Evolutionary conservation across 2,113 vertebrate species (phyloP), one percentile per base, ranked within the genome.

Genomic region (Notarius lentiginosus): DNA sequence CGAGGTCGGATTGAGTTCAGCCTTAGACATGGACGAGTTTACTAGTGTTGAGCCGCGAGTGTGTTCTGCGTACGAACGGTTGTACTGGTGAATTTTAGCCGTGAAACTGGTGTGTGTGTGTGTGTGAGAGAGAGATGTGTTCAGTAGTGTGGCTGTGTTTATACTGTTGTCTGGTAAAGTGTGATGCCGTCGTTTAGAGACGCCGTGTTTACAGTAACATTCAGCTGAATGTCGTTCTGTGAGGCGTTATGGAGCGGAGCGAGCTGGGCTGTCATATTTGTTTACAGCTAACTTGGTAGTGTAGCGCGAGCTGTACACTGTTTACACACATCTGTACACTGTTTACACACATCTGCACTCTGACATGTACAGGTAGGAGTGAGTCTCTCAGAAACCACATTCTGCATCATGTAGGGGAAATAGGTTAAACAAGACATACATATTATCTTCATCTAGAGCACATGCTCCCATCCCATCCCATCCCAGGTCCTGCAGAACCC

Each of bases 291-390:
- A 34, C 63, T 27, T 22, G 51, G 30, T 24, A 75, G 83, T 58
- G 27, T 60, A 34, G 76, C 76, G 47, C 73, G 47, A 76, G 73
- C 73, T 41, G 41, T 41, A 41, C 41, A 41, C 41, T 41, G 34
- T 34, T 41, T 41, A 41, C 41, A 41, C 41, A 41, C 41, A 41
- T 41, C 51, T 15, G 24, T 24, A 18, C 8, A 2, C 9, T 61
- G n/a, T 30, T 27, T 27, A 5, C 34, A n/a, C 81, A 70, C 82
- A 24, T 7, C 65, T 73, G 27, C 34, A 17, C 8, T 10, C n/a
- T 55, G 60, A 79, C 24, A 55, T 79, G 84, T 41, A 68, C 18
- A 66, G 75, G 84, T 86, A 68, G 75, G 73, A 47, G 60, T 77
- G 41, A 41, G 56, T 10, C 58, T 53, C 34, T 8, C 55, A 79